Conservation (phyloP, 2,797 vertebrate genomes). For the Sphenopsis melanotis region DNA sequence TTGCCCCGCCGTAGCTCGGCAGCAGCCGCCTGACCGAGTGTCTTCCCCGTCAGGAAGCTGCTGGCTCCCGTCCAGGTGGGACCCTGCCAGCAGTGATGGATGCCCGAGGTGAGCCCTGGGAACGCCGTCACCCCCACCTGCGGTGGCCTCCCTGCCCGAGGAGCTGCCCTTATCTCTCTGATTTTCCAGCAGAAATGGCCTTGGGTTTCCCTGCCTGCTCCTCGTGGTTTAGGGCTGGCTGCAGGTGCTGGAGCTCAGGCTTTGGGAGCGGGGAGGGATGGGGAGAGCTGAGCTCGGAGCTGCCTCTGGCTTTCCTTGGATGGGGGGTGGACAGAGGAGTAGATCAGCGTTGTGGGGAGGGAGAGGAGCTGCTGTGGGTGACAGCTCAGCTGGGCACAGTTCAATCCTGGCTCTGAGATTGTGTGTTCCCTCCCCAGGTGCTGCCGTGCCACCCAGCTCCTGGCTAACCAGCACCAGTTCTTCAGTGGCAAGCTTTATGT, state of each 20-base stretch:
- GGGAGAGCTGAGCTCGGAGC: background rate
- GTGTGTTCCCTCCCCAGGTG: slow-evolving; percentile 37
- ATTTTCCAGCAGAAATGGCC: background rate
- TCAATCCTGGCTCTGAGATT: background rate
- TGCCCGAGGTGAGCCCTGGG: slow-evolving; percentile 36
- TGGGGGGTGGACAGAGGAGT: accelerated
- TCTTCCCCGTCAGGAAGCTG: background rate
- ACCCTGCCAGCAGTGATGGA: slow-evolving; percentile 1
- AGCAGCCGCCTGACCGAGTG: background rate
- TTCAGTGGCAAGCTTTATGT: slow-evolving; percentile 99
- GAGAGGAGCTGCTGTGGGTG: background rate
- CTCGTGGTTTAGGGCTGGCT: accelerated
- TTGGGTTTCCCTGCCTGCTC: background rate
- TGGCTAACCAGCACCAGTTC: slow-evolving; percentile 99
- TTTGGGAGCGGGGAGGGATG: background rate
- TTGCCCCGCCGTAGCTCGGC: background rate
- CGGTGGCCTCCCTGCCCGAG: background rate
- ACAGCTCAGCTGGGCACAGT: accelerated
- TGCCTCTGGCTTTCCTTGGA: accelerated
- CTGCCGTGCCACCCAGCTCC: slow-evolving; percentile 27
- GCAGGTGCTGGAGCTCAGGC: background rate
- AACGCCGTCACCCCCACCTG: background rate
- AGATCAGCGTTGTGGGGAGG: background rate
- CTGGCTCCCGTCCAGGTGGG: slow-evolving; percentile 15
- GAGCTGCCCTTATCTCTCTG: background rate